These are phyloP conservation scores for Coregonus sp. DNA, from an alignment of 2,797 vertebrate genomes.

Conservation along the genomic window DNA sequence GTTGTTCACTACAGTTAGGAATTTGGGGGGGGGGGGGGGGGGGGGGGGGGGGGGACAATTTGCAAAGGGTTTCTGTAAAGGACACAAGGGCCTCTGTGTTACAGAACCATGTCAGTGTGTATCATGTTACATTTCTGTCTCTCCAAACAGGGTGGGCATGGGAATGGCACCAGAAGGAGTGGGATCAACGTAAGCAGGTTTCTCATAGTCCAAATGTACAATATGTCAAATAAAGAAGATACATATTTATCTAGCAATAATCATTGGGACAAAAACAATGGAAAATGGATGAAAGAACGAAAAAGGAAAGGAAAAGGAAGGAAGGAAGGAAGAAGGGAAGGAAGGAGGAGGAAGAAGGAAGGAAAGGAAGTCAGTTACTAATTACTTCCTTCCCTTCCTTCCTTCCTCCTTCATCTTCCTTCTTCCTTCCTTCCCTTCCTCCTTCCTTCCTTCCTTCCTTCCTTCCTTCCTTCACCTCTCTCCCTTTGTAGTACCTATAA, in stretches of 20 bases:
- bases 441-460: background rate
- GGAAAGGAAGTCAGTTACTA: too few species aligned
- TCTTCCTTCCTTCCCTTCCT: too few species aligned
- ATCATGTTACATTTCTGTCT: conserved; percentile 13
- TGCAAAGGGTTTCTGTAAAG: too few species aligned
- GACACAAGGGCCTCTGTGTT: background rate
- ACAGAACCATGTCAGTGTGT: background rate
- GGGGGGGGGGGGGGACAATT: background rate
- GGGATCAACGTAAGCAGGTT: background rate
- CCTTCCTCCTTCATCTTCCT: too few species aligned
- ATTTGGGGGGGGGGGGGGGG: background rate
- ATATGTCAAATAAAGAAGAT: background rate
- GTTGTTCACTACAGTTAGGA: background rate
- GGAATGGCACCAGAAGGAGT: conserved; percentile 49
- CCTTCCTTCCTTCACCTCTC: background rate
- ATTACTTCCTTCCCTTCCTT: too few species aligned
- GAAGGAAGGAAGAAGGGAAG: too few species aligned
- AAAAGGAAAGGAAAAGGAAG: too few species aligned
- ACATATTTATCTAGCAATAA: background rate
- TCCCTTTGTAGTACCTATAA: conserved; percentile 39
- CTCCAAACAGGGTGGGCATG: conserved; percentile 59
- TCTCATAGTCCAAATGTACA: background rate
- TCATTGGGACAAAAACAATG: background rate
- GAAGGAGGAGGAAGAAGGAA: too few species aligned
- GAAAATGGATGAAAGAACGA: too few species aligned